phyloP scores from a whole-genome alignment of 2,113 vertebrate species.

The Ophiodon elongatus region DNA sequence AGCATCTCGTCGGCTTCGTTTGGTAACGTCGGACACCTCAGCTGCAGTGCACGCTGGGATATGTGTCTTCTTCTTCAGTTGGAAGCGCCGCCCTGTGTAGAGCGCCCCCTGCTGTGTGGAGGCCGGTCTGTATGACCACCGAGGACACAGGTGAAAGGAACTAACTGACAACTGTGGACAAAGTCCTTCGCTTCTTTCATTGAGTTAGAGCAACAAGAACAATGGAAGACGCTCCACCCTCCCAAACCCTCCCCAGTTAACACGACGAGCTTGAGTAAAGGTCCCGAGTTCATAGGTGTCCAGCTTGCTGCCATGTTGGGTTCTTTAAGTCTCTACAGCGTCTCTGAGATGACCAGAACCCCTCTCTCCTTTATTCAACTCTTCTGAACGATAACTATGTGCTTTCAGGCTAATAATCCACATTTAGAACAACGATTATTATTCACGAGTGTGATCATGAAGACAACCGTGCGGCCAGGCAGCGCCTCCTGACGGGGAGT shows the following conservation, averaged over 20 bases:
- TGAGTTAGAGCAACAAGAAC: no score
- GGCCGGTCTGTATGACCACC: no score
- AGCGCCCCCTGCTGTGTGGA: constrained; percentile 10
- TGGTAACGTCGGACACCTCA: neutral
- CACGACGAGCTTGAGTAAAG: no score
- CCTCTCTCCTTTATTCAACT: no score
- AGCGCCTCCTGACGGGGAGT: neutral
- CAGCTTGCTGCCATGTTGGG: no score
- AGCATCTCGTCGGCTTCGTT: neutral
- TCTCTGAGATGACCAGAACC: no score
- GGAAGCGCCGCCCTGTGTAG: neutral
- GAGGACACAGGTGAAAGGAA: neutral
- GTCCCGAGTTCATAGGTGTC: no score
- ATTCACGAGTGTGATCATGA: neutral
- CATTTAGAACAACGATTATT: neutral
- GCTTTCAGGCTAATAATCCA: neutral
- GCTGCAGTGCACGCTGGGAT: neutral
- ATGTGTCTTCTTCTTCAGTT: constrained; percentile 7
- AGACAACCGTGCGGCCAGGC: neutral
- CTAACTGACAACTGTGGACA: no score
- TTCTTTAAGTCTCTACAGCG: no score
- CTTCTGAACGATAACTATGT: neutral
- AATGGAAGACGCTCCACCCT: no score
- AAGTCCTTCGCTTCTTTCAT: no score
- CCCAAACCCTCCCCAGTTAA: no score